Percentiles rank a stretch among this genome's conserved stretches.
Conservation (phyloP, 2,888 invertebrate species). For the Rhodophaea formosa region DNA sequence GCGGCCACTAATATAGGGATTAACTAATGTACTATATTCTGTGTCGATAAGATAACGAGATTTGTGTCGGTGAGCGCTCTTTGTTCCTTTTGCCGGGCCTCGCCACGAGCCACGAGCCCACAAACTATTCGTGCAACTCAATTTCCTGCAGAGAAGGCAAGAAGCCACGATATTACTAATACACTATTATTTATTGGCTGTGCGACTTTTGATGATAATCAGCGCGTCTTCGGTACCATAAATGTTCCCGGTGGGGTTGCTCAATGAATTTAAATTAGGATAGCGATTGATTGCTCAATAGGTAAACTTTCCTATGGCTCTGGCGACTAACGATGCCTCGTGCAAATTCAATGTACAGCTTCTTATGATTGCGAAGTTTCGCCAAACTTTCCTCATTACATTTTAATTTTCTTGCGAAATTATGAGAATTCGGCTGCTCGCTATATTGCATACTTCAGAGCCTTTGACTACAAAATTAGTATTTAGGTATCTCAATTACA, state of each 20-base stretch:
- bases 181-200: constrained; percentile 37
- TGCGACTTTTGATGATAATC: constrained; percentile 52
- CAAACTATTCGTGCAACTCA: constrained; percentile 19
- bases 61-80: constrained; percentile 4
- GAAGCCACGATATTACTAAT: constrained; percentile 22
- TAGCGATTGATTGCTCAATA: constrained; percentile 42
- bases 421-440: constrained; percentile 1
- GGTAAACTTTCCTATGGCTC: constrained; percentile 32
- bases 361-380: constrained; percentile 10
- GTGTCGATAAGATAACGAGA: constrained; percentile 14
- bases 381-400: constrained; percentile 18
- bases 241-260: constrained; percentile 42
- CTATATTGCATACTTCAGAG: not conserved
- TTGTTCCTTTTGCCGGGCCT: constrained; percentile 5
- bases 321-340: constrained; percentile 20
- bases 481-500: too few species aligned
- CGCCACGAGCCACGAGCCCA: constrained; percentile 1
- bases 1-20: constrained; percentile 1
- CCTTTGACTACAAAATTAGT: not conserved
- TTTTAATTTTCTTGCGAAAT: constrained; percentile 20
- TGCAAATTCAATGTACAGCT: constrained; percentile 29
- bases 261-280: constrained; percentile 60
- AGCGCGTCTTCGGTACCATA: constrained; percentile 53
- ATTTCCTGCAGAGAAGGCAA: constrained; percentile 14
- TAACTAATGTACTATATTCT: not conserved